These are phyloP conservation scores for Okamejei kenojei DNA, from an alignment of 2,797 vertebrate species.

Conservation along the genomic window DNA sequence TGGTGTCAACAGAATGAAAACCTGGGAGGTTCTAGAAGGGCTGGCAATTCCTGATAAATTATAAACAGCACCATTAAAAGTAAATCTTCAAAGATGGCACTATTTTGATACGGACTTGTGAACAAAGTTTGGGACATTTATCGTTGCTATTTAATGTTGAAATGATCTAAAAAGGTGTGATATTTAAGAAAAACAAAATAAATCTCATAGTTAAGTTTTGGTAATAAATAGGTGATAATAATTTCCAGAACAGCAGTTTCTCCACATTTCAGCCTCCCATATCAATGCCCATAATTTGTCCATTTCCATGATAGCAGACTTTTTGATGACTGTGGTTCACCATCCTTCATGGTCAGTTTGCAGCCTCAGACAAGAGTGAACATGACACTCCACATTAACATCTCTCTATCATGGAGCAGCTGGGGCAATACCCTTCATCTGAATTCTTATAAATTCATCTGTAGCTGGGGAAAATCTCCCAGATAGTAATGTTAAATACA, in stretches of 20 bases:
- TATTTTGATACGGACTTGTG: neutral
- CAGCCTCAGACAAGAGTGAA: neutral
- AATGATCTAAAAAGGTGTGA: neutral
- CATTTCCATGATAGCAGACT: too few species aligned
- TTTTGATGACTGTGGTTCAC: neutral
- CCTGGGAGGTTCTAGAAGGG: neutral
- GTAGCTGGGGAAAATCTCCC: neutral
- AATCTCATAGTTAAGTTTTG: neutral
- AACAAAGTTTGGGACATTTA: neutral
- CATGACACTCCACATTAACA: neutral
- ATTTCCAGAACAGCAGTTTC: neutral
- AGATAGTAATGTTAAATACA: too few species aligned
- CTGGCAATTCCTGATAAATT: neutral
- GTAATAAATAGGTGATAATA: neutral
- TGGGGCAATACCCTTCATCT: neutral
- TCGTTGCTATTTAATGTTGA: neutral
- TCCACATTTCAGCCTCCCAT: neutral
- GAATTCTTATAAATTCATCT: neutral
- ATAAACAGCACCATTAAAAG: neutral
- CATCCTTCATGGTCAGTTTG: neutral
- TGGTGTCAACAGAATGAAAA: neutral
- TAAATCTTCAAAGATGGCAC: neutral
- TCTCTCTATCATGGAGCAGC: neutral
- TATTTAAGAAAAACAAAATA: neutral
- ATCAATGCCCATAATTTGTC: neutral